Percentiles rank a stretch among this genome's conserved stretches.
phyloP scores from a whole-genome alignment of 2,797 vertebrate species.

The Anguilla marmorata region DNA sequence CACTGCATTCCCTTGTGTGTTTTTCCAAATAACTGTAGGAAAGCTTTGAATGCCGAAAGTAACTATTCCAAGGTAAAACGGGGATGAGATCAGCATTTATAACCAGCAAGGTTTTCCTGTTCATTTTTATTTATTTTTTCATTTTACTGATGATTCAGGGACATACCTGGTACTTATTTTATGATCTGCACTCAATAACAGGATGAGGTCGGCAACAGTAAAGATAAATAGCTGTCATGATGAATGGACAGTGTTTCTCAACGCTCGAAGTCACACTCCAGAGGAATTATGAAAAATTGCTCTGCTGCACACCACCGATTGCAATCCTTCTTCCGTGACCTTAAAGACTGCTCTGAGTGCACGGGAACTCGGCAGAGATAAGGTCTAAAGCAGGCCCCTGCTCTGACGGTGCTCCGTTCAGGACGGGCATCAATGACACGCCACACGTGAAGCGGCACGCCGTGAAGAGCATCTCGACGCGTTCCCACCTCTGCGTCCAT shows the following conservation, averaged over 20 bases:
- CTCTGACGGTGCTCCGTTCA: neutral
- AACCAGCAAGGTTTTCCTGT: neutral
- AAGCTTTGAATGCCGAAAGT: conserved; percentile 3
- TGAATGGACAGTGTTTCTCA: conserved; percentile 3
- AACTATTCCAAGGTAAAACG: conserved; percentile 20
- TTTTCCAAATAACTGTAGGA: neutral
- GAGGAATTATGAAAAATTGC: conserved; percentile 12
- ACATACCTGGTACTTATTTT: neutral
- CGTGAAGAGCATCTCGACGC: neutral
- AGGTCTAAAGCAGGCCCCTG: neutral
- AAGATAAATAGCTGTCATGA: neutral
- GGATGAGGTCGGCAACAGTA: neutral
- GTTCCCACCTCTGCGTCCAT: neutral
- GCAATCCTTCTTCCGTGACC: neutral
- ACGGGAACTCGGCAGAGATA: neutral
- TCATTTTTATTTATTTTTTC: neutral
- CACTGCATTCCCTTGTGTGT: neutral
- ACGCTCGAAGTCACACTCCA: neutral
- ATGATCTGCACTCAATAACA: conserved; percentile 20
- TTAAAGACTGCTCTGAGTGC: neutral
- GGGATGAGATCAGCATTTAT: conserved; percentile 12
- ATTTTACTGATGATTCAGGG: conserved; percentile 19
- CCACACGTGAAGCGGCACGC: neutral
- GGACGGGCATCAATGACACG: neutral
- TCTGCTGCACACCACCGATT: neutral